Evolutionary conservation across 2,888 invertebrate species (phyloP).

Genomic region (Nycteola revayana): DNA sequence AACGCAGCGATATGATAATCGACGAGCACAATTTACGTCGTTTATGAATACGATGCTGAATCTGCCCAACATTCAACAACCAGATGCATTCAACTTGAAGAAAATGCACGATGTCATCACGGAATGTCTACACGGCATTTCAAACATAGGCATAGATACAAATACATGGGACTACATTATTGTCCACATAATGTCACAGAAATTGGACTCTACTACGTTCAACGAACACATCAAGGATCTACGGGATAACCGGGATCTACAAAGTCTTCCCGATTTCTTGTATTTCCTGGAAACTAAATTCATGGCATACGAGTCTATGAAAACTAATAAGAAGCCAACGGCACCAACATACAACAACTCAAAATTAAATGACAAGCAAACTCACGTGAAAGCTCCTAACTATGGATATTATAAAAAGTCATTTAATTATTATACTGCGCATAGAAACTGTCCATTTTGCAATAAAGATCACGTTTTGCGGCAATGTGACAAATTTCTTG

Average conservation of each 20-base stretch:
- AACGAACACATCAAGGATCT: background rate
- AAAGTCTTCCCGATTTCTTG: conserved; percentile 1
- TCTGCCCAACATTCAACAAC: background rate
- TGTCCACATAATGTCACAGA: conserved; percentile 1
- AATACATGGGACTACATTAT: conserved; percentile 2
- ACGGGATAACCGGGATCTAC: background rate
- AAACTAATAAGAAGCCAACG: conserved; percentile 1
- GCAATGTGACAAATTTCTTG: conserved; percentile 4
- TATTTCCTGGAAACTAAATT: conserved; percentile 3
- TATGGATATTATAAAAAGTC: background rate
- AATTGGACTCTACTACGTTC: conserved; percentile 2
- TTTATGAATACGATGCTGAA: conserved; percentile 1
- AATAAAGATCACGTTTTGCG: conserved; percentile 1
- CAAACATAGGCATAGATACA: conserved; percentile 2
- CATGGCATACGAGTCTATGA: conserved; percentile 1
- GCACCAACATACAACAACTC: background rate
- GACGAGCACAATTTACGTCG: conserved; percentile 3
- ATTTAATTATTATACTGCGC: background rate
- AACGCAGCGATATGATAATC: conserved; percentile 18
- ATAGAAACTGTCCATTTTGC: background rate
- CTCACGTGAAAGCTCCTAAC: background rate
- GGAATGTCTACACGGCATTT: conserved; percentile 1
- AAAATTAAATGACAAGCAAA: background rate
- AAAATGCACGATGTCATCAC: conserved; percentile 4
- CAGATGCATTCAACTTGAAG: background rate